Evolutionary conservation across 2,888 invertebrate genomes (phyloP), one percentile per base, ranked within the genome.

Genomic region (Leptopilina syphax): DNA sequence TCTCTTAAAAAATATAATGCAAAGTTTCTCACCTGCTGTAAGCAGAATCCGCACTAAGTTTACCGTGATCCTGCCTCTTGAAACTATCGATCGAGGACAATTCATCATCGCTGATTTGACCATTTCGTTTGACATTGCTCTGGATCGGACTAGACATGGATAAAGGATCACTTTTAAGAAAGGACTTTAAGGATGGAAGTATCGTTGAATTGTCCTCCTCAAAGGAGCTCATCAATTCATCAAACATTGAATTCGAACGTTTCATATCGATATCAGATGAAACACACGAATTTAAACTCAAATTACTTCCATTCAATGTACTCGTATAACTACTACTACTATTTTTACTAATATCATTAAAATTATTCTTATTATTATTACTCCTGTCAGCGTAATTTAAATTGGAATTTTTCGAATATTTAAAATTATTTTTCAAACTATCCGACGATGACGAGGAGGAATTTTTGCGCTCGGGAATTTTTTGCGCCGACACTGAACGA

Each of bases 11-110:
- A 34, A 3, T 1, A 34, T 34, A 3, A 34, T 34, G 4, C 34
- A 44, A 44, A 44, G 7, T 1, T 12, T 10, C 93, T 93, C 93
- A 97, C 97, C 97, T 97, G 94, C 96, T 96, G 92, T 97, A 97
- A 78, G 97, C 97, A 47, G 97, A 97, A 92, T 97, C 97, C 47
- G 94, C 94, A 83, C 93, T 92, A 66, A 93, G 87, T 84, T 93
- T 93, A 77, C 86, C 84, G 80, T 86, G 83, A 79, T 88, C 89
- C 68, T 85, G 86, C 44, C 86, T 85, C 79, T 91, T 90, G 86
- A 87, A 89, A 80, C 89, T 89, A 60, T 91, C 91, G 12, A 91
- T 92, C 78, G 89, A 91, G 57, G 87, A 90, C 12, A 86, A 86
- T 81, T 89, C 90, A 77, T 86, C 92, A 80, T 90, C 91, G 81